Evolutionary conservation across 2,113 vertebrate genomes (phyloP).

Genomic region (Maccullochella peelii): DNA sequence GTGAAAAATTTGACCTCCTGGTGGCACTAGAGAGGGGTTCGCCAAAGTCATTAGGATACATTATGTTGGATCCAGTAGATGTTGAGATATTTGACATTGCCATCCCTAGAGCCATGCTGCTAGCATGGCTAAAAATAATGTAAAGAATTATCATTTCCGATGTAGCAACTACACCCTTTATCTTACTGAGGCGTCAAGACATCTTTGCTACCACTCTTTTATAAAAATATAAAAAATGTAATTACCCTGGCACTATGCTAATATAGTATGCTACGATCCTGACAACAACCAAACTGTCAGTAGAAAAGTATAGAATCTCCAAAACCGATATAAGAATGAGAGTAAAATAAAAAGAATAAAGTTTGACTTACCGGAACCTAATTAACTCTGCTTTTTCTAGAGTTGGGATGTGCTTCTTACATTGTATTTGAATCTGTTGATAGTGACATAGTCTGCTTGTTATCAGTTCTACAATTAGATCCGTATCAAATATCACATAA

Average conservation of each 20-base stretch:
- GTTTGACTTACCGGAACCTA: background rate
- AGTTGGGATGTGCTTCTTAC: fast-evolving
- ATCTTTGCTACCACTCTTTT: background rate
- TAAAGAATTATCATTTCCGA: background rate
- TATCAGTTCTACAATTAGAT: background rate
- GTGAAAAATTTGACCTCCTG: background rate
- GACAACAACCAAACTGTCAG: background rate
- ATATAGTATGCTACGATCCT: background rate
- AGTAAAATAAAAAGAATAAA: background rate
- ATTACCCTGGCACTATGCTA: background rate
- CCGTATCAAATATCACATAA: background rate
- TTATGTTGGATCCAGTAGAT: background rate
- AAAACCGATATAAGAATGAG: background rate
- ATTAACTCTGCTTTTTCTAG: fast-evolving
- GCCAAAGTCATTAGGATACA: background rate
- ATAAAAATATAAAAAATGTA: background rate
- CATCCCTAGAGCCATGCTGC: background rate
- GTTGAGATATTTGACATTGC: background rate
- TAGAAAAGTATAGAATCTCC: background rate
- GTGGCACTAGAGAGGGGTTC: background rate
- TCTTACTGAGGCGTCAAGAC: background rate
- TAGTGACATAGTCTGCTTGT: background rate
- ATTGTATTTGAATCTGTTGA: slow-evolving; percentile 31
- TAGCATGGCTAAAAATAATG: background rate
- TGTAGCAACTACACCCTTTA: background rate